These are phyloP conservation scores for Pica pica DNA, from an alignment of 2,113 vertebrate genomes.

Conservation along the genomic window DNA sequence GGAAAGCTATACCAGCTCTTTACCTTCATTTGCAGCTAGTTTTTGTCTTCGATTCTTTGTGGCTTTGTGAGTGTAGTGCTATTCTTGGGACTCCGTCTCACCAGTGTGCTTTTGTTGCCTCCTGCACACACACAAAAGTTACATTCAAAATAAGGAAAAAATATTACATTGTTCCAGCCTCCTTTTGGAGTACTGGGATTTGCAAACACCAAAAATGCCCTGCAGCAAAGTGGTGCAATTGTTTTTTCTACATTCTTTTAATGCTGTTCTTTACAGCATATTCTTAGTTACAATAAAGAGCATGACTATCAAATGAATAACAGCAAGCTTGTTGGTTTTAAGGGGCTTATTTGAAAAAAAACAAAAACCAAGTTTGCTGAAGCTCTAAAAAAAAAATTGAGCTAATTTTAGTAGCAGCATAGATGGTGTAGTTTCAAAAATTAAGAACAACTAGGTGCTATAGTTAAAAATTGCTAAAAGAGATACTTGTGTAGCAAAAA, in stretches of 20 bases:
- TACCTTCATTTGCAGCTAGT: neutral
- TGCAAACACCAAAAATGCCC: slow-evolving; percentile 14
- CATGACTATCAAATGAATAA: slow-evolving; percentile 44
- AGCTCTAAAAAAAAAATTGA: neutral
- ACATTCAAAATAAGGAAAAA: neutral
- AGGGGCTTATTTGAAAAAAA: neutral
- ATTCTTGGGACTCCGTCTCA: neutral
- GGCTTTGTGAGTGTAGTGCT: neutral
- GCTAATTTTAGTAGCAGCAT: neutral
- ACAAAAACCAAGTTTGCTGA: neutral
- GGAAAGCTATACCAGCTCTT: neutral
- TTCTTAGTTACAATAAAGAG: slow-evolving; percentile 20
- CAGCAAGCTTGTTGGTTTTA: neutral
- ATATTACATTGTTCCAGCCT: neutral
- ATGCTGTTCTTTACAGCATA: slow-evolving; percentile 25
- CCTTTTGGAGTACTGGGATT: neutral
- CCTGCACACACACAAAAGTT: neutral
- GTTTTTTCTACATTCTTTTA: slow-evolving; percentile 38
- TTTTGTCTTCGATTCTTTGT: neutral
- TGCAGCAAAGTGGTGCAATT: slow-evolving; percentile 3
- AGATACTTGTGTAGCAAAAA: neutral
- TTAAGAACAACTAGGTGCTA: neutral
- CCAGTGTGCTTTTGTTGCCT: neutral
- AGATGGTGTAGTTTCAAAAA: neutral
- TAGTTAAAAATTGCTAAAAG: neutral